Conservation (phyloP, 2,113 vertebrate genomes). For the Tenrec ecaudatus region DNA sequence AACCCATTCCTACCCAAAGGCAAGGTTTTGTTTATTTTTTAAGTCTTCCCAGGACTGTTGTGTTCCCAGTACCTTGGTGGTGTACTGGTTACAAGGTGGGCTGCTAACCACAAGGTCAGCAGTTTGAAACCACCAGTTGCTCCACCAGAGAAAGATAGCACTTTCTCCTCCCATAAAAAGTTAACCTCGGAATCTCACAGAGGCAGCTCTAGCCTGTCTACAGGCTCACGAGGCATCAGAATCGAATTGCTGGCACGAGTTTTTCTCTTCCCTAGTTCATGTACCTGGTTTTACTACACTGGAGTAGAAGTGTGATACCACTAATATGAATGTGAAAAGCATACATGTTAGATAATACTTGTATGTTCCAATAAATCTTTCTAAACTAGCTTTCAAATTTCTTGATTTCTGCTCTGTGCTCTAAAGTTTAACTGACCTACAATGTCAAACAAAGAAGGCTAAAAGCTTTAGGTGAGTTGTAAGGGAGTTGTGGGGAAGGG, state of each 20-base stretch:
- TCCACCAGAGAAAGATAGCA: too few species aligned
- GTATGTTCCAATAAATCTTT: conserved; percentile 1
- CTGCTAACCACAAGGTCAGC: too few species aligned
- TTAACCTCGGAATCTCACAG: too few species aligned
- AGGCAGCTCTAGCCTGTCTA: too few species aligned
- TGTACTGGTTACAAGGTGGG: too few species aligned
- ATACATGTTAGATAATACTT: neutral
- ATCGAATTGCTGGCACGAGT: too few species aligned
- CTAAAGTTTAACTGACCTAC: neutral
- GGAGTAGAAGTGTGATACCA: neutral
- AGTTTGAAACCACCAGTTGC: too few species aligned
- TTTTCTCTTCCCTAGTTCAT: neutral
- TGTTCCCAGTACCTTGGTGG: too few species aligned
- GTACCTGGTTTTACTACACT: conserved; percentile 5
- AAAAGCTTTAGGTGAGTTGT: neutral
- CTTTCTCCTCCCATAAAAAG: too few species aligned
- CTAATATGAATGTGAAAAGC: neutral
- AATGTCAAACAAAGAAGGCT: neutral
- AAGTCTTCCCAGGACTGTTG: too few species aligned
- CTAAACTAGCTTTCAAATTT: neutral
- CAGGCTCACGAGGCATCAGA: too few species aligned
- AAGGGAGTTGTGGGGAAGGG: neutral
- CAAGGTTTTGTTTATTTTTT: neutral
- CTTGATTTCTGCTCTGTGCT: neutral
- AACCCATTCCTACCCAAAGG: neutral